Base-by-base conservation (phyloP, 2,888 invertebrate genomes). In the Omphaloscelis lunosa region DNA sequence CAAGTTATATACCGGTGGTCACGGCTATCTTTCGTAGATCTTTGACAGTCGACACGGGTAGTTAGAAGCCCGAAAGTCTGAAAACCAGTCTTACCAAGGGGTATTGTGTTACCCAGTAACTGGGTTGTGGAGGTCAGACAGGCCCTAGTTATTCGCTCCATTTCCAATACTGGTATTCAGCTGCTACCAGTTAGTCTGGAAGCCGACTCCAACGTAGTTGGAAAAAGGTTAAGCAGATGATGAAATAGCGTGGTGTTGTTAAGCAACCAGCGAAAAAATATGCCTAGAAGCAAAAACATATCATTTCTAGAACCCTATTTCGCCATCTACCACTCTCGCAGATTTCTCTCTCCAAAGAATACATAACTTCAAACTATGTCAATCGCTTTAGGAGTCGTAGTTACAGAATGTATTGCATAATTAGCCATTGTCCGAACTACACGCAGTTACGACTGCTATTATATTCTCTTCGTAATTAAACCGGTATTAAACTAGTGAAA, bases 361-460 rank as follows among this genome's bases (percentile, higher is more conserved):
- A 73, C 80, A 83, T 63, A 83, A 80, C 69, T 53, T 1, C 20
- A 15, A 83, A 80, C 72, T 77, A 80, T 80, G 83, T 83, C 83
- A 80, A 83, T 83, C 61, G 77, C 17, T 80, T 17, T 63, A 65
- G 53, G 45, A 71, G 62, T 29, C 20, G 56, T 39, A 56, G 72
- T 83, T 83, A 80, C 83, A 71, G 65, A 59, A 82, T 59, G 34
- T 39, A 73, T 84, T 83, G 69, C 83, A 75, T 80, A 75, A 84
- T 81, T 84, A 83, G 23, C 74, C 39, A 84, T 84, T 85, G 83
- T 85, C 76, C 73, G 27, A 83, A 73, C 61, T 53, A 75, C 61
- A 34, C 27, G 63, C 45, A 61, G 69, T 82, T 69, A 72, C 45
- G 71, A 41, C 15, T 27, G 20, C 41, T 34, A 70, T 83, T 83